Conservation (phyloP, 2,888 invertebrate species). For the Idaea aversata region DNA sequence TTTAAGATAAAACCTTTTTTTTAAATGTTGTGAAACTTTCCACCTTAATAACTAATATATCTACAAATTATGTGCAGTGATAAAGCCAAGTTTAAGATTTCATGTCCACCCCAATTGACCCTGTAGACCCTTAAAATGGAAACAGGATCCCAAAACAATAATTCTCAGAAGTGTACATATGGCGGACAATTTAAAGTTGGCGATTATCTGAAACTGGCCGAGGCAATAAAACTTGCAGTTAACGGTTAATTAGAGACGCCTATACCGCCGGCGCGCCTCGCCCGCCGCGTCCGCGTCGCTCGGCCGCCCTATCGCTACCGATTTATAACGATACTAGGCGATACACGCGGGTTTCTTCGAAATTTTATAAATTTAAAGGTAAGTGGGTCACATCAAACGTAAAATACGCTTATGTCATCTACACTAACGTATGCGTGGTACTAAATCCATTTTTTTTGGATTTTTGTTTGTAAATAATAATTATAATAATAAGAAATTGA, state of each 20-base stretch:
- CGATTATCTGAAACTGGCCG: conserved; percentile 65
- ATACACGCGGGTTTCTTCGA: conserved; percentile 13
- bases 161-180: conserved; percentile 59
- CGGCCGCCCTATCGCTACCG: conserved; percentile 41
- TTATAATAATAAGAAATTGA: no score
- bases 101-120: background rate
- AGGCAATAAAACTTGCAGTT: conserved; percentile 68
- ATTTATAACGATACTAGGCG: conserved; percentile 46
- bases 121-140: conserved; percentile 25
- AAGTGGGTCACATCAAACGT: no score
- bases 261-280: conserved; percentile 29
- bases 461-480: no score
- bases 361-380: background rate
- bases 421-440: no score
- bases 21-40: background rate
- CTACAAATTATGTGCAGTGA: conserved; percentile 4
- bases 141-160: conserved; percentile 47
- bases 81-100: conserved; percentile 8
- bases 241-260: conserved; percentile 73
- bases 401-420: no score
- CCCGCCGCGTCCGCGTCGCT: background rate
- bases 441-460: no score
- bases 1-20: no score
- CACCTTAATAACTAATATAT: background rate
- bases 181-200: conserved; percentile 66